Conservation (phyloP, 2,113 vertebrate species). For the Sander lucioperca region DNA sequence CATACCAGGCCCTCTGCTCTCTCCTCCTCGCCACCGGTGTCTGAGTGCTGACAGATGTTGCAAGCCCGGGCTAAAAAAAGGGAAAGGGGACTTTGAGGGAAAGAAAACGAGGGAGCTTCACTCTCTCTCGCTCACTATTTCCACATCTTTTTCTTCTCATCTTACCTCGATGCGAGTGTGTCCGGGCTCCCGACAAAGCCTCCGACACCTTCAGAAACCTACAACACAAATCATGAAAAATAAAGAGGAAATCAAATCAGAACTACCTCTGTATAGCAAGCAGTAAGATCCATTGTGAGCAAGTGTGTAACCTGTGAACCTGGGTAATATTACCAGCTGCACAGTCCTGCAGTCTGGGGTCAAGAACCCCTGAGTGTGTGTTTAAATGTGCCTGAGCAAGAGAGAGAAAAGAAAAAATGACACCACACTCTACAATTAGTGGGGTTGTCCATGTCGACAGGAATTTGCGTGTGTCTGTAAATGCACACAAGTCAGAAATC, state of each 20-base stretch:
- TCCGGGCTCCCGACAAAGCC: slow-evolving; percentile 21
- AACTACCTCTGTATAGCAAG: slow-evolving; percentile 21
- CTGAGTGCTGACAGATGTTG: slow-evolving; percentile 98
- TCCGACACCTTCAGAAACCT: slow-evolving; percentile 31
- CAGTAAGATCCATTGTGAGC: slow-evolving; percentile 11
- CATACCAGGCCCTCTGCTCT: slow-evolving; percentile 83
- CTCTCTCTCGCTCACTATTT: slow-evolving; percentile 33
- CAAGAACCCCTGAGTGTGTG: slow-evolving; percentile 34
- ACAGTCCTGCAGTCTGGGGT: slow-evolving; percentile 36
- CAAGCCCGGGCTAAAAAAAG: slow-evolving; percentile 84
- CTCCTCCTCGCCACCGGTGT: slow-evolving; percentile 63
- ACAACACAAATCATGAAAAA: slow-evolving; percentile 33
- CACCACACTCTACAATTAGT: not conserved
- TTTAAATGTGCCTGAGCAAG: slow-evolving; percentile 15
- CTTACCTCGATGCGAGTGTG: slow-evolving; percentile 23
- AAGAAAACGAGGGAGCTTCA: slow-evolving; percentile 54
- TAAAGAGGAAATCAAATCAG: slow-evolving; percentile 17
- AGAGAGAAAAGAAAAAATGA: slow-evolving; percentile 17
- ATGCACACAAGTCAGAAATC: slow-evolving; percentile 11
- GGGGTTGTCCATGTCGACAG: slow-evolving; percentile 2
- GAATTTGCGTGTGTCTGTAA: slow-evolving; percentile 20
- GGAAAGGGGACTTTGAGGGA: slow-evolving; percentile 37
- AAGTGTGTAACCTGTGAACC: slow-evolving; percentile 43
- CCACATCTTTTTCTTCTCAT: slow-evolving; percentile 51
- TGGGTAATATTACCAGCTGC: slow-evolving; percentile 55